phyloP scores from a whole-genome alignment of 2,888 invertebrate genomes.

The Helleia helle region DNA sequence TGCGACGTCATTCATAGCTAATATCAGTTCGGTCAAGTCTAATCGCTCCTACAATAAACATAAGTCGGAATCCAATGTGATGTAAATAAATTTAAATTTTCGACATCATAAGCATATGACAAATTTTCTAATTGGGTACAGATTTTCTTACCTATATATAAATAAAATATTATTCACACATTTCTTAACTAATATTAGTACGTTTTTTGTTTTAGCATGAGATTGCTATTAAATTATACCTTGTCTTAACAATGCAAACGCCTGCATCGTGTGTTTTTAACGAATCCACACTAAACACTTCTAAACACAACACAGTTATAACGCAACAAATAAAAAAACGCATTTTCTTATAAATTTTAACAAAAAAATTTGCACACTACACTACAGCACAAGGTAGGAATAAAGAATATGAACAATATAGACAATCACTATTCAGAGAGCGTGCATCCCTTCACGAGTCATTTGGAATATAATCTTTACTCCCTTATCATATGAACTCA shows the following conservation, averaged over 20 bases:
- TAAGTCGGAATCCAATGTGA: too few relatives aligned
- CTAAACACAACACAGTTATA: conserved; percentile 16
- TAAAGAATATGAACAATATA: conserved; percentile 14
- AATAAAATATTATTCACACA: too few relatives aligned
- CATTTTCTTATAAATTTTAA: conserved; percentile 14
- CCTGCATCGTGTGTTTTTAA: conserved; percentile 23
- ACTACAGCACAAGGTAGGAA: conserved; percentile 8
- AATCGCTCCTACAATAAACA: too few relatives aligned
- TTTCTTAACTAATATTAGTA: too few relatives aligned
- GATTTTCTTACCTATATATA: too few relatives aligned
- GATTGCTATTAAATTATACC: conserved; percentile 17
- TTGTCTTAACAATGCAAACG: conserved; percentile 22
- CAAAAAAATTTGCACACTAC: neutral
- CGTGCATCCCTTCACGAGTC: conserved; percentile 14
- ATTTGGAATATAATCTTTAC: conserved; percentile 12
- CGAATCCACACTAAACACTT: conserved; percentile 15
- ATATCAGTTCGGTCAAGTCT: too few relatives aligned
- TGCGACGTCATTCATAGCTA: too few relatives aligned
- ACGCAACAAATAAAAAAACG: conserved; percentile 15
- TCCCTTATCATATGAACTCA: conserved; percentile 11
- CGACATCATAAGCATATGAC: too few relatives aligned
- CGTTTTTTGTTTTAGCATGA: too few relatives aligned
- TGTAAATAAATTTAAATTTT: too few relatives aligned
- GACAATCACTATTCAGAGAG: conserved; percentile 18
- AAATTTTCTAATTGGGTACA: too few relatives aligned